Percentiles rank a stretch among this genome's conserved stretches.
Evolutionary conservation across 2,113 vertebrate species (phyloP).

Genomic region (Hemiscyllium ocellatum): DNA sequence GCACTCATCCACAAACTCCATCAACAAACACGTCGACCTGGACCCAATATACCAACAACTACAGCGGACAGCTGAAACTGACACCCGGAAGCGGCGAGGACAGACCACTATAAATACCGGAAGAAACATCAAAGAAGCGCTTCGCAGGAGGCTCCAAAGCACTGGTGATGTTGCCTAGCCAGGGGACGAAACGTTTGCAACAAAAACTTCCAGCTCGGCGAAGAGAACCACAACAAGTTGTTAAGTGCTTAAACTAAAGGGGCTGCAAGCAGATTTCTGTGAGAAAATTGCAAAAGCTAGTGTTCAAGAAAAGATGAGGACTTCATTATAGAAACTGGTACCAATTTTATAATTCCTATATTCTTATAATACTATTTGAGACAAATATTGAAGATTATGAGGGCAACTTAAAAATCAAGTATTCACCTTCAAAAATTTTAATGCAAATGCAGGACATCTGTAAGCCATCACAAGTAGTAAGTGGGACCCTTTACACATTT

Average conservation of each 20-base stretch:
- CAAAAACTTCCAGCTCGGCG: too few relatives aligned
- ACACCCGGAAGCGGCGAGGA: too few relatives aligned
- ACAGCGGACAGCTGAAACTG: too few relatives aligned
- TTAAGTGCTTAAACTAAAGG: background rate
- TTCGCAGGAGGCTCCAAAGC: too few relatives aligned
- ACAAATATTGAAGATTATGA: background rate
- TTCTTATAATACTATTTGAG: background rate
- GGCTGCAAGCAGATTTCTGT: background rate
- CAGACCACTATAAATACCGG: too few relatives aligned
- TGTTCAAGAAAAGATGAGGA: background rate
- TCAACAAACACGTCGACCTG: too few relatives aligned
- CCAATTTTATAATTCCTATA: background rate
- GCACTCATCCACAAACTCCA: too few relatives aligned
- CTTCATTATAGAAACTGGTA: background rate
- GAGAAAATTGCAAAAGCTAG: background rate
- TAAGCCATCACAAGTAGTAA: background rate
- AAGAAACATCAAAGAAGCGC: too few relatives aligned
- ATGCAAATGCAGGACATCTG: background rate
- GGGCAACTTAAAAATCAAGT: background rate
- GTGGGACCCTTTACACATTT: background rate
- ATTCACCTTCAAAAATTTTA: background rate
- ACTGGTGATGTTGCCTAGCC: too few relatives aligned
- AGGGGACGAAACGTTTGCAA: too few relatives aligned
- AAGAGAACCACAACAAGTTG: too few relatives aligned
- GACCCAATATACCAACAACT: too few relatives aligned